phyloP scores from a whole-genome alignment of 2,888 invertebrate genomes.

The Callimorpha dominula region DNA sequence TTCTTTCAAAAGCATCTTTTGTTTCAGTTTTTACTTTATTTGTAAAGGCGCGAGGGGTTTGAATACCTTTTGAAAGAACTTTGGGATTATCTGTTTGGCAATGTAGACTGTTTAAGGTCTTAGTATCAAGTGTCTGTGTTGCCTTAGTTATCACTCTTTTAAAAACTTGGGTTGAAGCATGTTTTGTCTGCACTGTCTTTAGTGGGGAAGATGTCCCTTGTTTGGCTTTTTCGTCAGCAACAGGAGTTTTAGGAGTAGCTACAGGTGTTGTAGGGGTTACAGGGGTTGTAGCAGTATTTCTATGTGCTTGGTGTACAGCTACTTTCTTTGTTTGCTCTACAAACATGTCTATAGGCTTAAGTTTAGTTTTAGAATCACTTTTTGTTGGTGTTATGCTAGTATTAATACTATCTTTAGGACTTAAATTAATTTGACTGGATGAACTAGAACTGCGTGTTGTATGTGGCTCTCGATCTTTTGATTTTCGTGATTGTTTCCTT shows the following conservation, averaged over 20 bases:
- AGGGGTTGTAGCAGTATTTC: conserved; percentile 67
- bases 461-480: conserved; percentile 54
- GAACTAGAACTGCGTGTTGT: conserved; percentile 65
- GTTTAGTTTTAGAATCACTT: conserved; percentile 68
- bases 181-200: conserved; percentile 56
- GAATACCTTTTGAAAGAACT: conserved; percentile 54
- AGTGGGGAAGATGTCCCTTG: conserved; percentile 42
- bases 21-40: conserved; percentile 52
- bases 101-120: conserved; percentile 51
- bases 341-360: conserved; percentile 80
- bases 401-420: conserved; percentile 65
- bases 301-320: conserved; percentile 66
- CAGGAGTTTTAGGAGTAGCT: conserved; percentile 50
- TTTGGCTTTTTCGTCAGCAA: conserved; percentile 57
- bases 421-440: conserved; percentile 68
- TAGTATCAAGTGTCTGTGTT: conserved; percentile 64
- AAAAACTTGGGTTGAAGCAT: conserved; percentile 64
- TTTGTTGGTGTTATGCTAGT: conserved; percentile 58
- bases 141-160: conserved; percentile 62
- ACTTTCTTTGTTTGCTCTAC: conserved; percentile 69
- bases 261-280: conserved; percentile 40
- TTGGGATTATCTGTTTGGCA: conserved; percentile 67
- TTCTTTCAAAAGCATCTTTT: conserved; percentile 81
- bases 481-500: conserved; percentile 71
- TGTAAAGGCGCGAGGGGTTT: conserved; percentile 65